A percentile compares a stretch with the other conserved stretches of the same genome.
Conservation (phyloP, 2,888 invertebrate species). For the Amphipoea oculea region DNA sequence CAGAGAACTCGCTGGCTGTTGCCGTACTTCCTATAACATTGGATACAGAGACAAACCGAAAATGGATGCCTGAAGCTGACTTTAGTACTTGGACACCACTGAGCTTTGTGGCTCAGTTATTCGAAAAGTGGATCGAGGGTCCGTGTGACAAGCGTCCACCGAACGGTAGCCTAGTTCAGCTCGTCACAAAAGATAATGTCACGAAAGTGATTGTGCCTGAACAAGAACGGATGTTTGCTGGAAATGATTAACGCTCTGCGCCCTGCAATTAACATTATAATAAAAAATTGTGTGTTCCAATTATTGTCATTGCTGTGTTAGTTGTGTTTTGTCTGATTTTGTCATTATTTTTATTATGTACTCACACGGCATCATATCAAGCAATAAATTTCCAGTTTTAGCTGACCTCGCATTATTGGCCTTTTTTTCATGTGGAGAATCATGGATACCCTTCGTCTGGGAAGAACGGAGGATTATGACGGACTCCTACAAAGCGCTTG, state of each 20-base stretch:
- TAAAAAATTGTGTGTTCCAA: neutral
- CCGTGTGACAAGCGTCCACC: conserved; percentile 91
- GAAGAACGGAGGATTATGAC: too few species aligned
- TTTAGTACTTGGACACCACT: conserved; percentile 97
- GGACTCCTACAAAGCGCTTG: too few species aligned
- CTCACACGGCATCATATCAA: neutral
- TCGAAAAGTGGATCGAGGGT: conserved; percentile 96
- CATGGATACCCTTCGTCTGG: too few species aligned
- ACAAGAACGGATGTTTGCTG: neutral
- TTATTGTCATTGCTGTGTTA: neutral
- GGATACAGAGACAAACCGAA: conserved; percentile 99
- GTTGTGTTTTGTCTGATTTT: neutral
- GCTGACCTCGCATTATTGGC: too few species aligned
- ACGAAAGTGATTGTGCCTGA: conserved; percentile 89
- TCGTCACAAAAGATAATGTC: conserved; percentile 95
- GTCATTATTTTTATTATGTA: neutral
- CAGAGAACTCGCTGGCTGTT: conserved; percentile 93
- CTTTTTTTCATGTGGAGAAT: too few species aligned
- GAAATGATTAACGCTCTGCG: neutral
- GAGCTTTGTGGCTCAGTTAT: conserved; percentile 95
- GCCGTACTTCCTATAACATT: conserved; percentile 97
- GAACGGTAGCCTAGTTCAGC: conserved; percentile 95
- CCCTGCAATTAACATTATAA: neutral
- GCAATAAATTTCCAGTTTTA: too few species aligned
- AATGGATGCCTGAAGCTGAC: conserved; percentile 99